Percentiles rank a stretch among this genome's conserved stretches.
Conservation (phyloP, 92 coral and sea anemone species). For the Palythoa caribaeorum region DNA sequence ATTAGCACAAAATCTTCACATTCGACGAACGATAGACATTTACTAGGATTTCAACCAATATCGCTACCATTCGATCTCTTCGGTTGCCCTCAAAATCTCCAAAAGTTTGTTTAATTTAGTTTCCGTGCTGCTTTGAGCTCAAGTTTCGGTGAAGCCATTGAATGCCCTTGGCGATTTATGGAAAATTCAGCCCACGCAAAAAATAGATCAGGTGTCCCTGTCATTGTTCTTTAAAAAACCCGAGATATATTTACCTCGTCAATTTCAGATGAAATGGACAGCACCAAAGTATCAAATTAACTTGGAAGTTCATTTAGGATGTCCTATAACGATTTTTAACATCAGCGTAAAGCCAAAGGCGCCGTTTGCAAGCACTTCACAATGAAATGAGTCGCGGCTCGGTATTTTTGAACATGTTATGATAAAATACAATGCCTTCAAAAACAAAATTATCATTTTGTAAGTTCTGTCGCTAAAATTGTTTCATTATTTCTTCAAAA, state of each 20-base stretch:
- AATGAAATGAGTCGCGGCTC: constrained; percentile 17
- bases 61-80: background rate
- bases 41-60: background rate
- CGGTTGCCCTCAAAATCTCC: background rate
- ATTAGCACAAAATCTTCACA: constrained; percentile 43
- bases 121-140: background rate
- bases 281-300: constrained; percentile 25
- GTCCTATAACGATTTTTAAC: background rate
- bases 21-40: constrained; percentile 10
- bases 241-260: background rate
- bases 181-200: background rate
- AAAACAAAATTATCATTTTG: background rate
- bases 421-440: background rate
- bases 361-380: background rate
- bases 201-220: background rate
- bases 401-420: background rate
- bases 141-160: background rate
- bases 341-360: background rate
- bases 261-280: constrained; percentile 32
- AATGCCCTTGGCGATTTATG: background rate
- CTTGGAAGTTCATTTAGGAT: constrained; percentile 28
- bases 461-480: background rate
- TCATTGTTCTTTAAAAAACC: background rate
- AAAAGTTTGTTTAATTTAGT: background rate
- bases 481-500: background rate